Evolutionary conservation across 1,140 invertebrate species (phyloP), one percentile per base, ranked within the genome.

Genomic region (Pinna nobilis): DNA sequence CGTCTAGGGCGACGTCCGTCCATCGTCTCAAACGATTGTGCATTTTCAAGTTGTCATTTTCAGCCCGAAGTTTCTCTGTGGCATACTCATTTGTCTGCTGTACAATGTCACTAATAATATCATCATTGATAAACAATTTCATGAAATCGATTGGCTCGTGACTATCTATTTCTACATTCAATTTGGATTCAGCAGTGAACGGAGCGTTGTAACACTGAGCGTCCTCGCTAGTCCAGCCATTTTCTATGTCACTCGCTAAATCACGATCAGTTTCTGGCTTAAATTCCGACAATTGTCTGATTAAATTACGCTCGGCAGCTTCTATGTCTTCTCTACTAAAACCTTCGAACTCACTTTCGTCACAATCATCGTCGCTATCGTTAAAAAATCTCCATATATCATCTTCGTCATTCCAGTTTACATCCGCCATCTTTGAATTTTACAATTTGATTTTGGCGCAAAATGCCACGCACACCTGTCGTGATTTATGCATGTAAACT

Each of bases 391-490:
- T 33, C 3, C 1, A 35, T 20, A 60, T 35, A 37, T 35, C 57
- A 11, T 60, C 25, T 0, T 64, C 39, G 41, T 64, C 61, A 33
- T 25, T 64, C 61, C 61, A 64, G 11, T 64, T 49, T 28, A 64
- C 61, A 50, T 64, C 41, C 23, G 61, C 61, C 61, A 64, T 64
- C 49, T 60, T 60, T n/a, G n/a, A n/a, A n/a, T n/a, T n/a, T n/a
- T n/a, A n/a, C n/a, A n/a, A n/a, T n/a, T n/a, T n/a, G n/a, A n/a
- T n/a, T n/a, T n/a, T n/a, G n/a, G n/a, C n/a, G n/a, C n/a, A n/a
- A n/a, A n/a, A n/a, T n/a, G n/a, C n/a, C n/a, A n/a, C n/a, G n/a
- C n/a, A n/a, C n/a, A n/a, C n/a, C n/a, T n/a, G n/a, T n/a, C n/a
- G n/a, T n/a, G n/a, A n/a, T n/a, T n/a, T n/a, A n/a, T n/a, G n/a